phyloP scores from a whole-genome alignment of 2,888 invertebrate genomes.

The Pinctada fucata region DNA sequence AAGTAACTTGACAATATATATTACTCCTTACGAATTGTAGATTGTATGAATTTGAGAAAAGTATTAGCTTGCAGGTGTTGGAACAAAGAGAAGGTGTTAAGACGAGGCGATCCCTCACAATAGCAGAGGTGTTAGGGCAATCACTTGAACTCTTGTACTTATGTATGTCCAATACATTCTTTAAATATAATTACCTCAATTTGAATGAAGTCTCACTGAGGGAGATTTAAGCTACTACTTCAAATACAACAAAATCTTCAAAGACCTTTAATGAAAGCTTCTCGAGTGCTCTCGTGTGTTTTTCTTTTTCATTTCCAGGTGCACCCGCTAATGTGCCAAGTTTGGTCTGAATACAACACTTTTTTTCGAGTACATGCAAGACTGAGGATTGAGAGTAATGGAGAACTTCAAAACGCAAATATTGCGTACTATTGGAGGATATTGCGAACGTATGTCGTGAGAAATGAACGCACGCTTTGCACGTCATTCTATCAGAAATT shows the following conservation, averaged over 20 bases:
- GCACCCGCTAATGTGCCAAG: not conserved
- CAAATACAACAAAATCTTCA: not conserved
- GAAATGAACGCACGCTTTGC: no score
- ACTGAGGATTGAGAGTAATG: no score
- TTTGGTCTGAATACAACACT: no score
- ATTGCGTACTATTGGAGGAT: no score
- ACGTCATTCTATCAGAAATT: no score
- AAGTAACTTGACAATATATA: not conserved
- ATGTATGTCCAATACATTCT: not conserved
- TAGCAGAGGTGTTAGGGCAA: conserved; percentile 4
- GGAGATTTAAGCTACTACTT: not conserved
- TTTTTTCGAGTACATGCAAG: no score
- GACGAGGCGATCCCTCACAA: not conserved
- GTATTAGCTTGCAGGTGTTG: conserved; percentile 4
- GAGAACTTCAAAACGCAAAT: no score
- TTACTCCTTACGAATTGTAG: not conserved
- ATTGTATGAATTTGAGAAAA: not conserved
- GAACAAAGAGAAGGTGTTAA: not conserved
- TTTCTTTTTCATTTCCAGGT: not conserved
- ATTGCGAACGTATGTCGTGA: no score
- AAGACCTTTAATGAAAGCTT: not conserved
- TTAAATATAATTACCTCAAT: not conserved
- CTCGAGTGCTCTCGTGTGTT: not conserved
- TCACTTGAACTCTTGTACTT: conserved; percentile 3
- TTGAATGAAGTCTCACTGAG: not conserved